These are phyloP conservation scores for Furcifer pardalis DNA, from an alignment of 2,797 vertebrate species.

Conservation along the genomic window DNA sequence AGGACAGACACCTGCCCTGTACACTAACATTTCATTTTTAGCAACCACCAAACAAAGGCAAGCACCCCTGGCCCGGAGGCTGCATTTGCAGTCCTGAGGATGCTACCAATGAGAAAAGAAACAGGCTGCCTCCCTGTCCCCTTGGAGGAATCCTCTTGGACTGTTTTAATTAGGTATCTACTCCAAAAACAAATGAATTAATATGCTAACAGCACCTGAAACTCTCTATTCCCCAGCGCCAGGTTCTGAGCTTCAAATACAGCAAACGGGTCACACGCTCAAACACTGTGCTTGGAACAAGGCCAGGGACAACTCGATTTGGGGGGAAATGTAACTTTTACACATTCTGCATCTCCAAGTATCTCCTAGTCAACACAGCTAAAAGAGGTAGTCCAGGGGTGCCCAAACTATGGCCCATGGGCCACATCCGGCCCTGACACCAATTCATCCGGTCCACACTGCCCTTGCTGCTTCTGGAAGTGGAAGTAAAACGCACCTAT, in stretches of 20 bases:
- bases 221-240: constrained; percentile 57
- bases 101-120: constrained; percentile 42
- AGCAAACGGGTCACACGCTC: constrained; percentile 56
- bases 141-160: constrained; percentile 48
- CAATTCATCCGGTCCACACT: no score
- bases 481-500: no score
- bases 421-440: no score
- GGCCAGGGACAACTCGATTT: not conserved
- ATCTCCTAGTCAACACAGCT: no score
- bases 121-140: constrained; percentile 33
- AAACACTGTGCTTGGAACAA: no score
- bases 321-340: not conserved
- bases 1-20: constrained; percentile 36
- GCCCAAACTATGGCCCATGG: no score
- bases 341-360: no score
- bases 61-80: constrained; percentile 5
- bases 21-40: constrained; percentile 55
- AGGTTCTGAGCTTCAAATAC: constrained; percentile 66
- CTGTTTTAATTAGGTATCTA: constrained; percentile 74
- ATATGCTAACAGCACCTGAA: constrained; percentile 70
- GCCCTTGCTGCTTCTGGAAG: no score
- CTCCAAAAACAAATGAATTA: constrained; percentile 72
- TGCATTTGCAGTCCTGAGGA: constrained; percentile 47
- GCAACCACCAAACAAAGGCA: constrained; percentile 47
- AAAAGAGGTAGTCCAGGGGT: no score